Evolutionary conservation across 2,888 invertebrate species (phyloP).

Genomic region (Nomada fucata): DNA sequence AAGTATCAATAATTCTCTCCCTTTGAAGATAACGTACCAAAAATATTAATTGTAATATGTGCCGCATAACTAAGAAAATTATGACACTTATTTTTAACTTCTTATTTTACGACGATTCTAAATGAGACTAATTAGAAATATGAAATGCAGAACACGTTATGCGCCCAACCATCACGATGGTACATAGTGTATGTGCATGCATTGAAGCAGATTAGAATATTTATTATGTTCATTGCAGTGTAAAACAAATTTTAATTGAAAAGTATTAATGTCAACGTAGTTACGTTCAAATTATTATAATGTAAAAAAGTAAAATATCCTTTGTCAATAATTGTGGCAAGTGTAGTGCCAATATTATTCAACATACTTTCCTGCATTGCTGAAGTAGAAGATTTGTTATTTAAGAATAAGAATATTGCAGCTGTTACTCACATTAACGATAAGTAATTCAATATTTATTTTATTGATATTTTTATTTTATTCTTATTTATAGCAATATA

Average conservation of each 20-base stretch:
- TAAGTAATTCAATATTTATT: not conserved
- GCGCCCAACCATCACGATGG: not conserved
- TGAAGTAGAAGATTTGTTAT: not conserved
- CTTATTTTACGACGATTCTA: not conserved
- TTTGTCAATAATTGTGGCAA: not conserved
- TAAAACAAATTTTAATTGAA: not conserved
- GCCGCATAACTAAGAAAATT: conserved; percentile 11
- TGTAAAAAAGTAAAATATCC: not conserved
- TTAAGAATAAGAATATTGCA: not conserved
- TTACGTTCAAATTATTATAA: not conserved
- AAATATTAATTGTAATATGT: conserved; percentile 11
- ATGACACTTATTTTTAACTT: not conserved
- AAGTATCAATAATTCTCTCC: conserved; percentile 34
- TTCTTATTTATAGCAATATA: conserved; percentile 40
- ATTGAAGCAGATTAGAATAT: not conserved
- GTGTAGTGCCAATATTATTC: conserved; percentile 15
- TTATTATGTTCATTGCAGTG: not conserved
- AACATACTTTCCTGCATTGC: conserved; percentile 9
- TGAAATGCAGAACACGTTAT: not conserved
- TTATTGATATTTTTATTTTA: not conserved
- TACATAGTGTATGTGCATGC: not conserved
- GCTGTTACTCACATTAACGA: not conserved
- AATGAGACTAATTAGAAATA: not conserved
- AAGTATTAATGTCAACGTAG: too few species aligned
- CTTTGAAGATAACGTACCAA: conserved; percentile 8